Evolutionary conservation across 2,113 vertebrate genomes (phyloP), one percentile per base, ranked within the genome.

Genomic region (Empidonax traillii): DNA sequence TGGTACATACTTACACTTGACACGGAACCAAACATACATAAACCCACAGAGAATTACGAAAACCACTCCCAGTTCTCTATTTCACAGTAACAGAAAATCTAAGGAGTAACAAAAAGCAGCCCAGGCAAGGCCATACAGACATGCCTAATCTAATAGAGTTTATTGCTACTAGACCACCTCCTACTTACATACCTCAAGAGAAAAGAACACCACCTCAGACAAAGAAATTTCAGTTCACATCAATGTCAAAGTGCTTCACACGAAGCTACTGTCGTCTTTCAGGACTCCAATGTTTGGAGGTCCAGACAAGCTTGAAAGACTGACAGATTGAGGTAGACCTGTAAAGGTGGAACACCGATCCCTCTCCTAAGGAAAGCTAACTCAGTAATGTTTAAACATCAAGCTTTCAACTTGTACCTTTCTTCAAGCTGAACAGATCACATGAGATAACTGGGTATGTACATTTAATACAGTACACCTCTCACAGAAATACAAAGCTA

Each of bases 11-110:
- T 67, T 51, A 65, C 10, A 46, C 9, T 28, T 37, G 24, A 73
- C 46, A 87, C 1, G 1, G 35, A 56, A 49, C 18, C 18, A 66
- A 81, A 81, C 0, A 0, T 7, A 56, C 4, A 8, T 14, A 85
- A 81, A 81, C 9, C 9, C 30, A 20, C 0, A 0, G 0, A 16
- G 31, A 43, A 73, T 8, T 25, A 4, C 2, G 49, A 68, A 89
- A 71, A 59, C 21, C 4, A 49, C 44, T 66, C 39, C 27, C 14
- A 13, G 18, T 28, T 46, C 69, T 80, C 30, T 33, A 1, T 58
- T 58, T 71, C 56, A 27, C 31, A 55, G 31, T 49, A 77, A 76
- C 0, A 66, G n/a, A 71, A 76, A 30, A 65, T 25, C 19, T 44
- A 59, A 71, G 20, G 37, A 86, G 14, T 59, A 71, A 71, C 5